Evolutionary conservation across 2,113 vertebrate genomes (phyloP).

Genomic region (Paramormyrops kingsleyae): DNA sequence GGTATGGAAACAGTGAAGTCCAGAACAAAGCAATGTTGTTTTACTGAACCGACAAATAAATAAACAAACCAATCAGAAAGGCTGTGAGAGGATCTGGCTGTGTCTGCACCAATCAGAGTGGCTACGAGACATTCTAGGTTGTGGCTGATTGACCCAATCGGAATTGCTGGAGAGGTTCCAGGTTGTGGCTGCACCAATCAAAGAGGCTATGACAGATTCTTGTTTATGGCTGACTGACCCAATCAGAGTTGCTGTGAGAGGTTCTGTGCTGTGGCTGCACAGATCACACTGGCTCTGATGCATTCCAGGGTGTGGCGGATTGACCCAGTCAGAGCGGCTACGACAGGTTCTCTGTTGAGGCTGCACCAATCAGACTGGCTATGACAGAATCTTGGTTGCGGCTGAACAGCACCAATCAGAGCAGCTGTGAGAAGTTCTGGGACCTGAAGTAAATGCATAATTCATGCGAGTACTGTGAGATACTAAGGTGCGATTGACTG

Average conservation of each 20-base stretch:
- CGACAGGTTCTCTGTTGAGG: not conserved
- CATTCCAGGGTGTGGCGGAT: not conserved
- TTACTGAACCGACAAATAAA: not conserved
- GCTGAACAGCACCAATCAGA: not conserved
- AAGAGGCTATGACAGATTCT: not conserved
- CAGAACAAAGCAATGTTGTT: not conserved
- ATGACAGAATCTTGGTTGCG: not conserved
- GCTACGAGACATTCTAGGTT: not conserved
- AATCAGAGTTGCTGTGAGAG: not conserved
- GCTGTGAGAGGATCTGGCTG: not conserved
- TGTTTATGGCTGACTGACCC: not conserved
- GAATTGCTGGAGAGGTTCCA: not conserved
- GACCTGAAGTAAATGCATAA: not conserved
- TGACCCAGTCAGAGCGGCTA: not conserved
- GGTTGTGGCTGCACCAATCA: not conserved
- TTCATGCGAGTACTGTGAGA: not conserved
- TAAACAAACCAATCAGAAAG: not conserved
- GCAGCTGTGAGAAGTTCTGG: not conserved
- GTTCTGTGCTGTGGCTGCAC: not conserved
- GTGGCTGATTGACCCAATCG: not conserved
- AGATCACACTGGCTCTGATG: not conserved
- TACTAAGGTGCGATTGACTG: not conserved
- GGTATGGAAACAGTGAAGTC: not conserved
- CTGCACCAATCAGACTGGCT: not conserved
- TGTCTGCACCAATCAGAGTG: not conserved